Conservation (phyloP, 2,797 vertebrate species). For the Okamejei kenojei region DNA sequence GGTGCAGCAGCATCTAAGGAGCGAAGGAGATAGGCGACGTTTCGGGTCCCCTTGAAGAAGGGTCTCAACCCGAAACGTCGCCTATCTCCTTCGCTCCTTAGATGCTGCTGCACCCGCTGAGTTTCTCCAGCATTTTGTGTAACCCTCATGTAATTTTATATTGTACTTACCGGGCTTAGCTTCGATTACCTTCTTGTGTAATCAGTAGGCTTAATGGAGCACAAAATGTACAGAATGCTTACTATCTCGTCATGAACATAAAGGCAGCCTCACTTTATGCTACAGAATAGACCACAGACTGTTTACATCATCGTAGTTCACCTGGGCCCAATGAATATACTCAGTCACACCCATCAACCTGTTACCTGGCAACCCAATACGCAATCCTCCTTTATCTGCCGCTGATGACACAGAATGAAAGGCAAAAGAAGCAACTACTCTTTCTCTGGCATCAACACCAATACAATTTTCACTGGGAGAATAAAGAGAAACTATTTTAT, state of each 20-base stretch:
- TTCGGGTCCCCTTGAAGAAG: too few relatives aligned
- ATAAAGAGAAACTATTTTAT: neutral
- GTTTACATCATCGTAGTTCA: neutral
- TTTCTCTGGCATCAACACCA: neutral
- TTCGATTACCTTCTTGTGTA: neutral
- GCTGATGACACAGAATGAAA: neutral
- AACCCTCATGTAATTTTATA: neutral
- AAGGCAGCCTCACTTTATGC: neutral
- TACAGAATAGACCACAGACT: neutral
- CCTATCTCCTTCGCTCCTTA: too few relatives aligned
- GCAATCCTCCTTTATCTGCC: neutral
- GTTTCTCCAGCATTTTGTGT: too few relatives aligned
- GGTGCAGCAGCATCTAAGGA: too few relatives aligned
- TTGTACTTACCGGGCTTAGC: neutral
- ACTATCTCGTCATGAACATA: neutral
- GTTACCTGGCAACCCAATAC: slow-evolving; percentile 21
- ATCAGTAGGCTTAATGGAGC: neutral
- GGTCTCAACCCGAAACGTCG: too few relatives aligned
- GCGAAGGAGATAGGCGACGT: too few relatives aligned
- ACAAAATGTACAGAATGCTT: too few relatives aligned
- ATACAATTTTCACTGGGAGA: neutral
- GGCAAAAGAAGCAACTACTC: too few relatives aligned
- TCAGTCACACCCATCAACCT: neutral
- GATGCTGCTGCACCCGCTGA: too few relatives aligned
- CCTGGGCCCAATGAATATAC: neutral